Percentiles rank a stretch among this genome's conserved stretches.
These are phyloP conservation scores for Drosophila kohkoa DNA, from an alignment of 1,140 invertebrate species.

Conservation along the genomic window DNA sequence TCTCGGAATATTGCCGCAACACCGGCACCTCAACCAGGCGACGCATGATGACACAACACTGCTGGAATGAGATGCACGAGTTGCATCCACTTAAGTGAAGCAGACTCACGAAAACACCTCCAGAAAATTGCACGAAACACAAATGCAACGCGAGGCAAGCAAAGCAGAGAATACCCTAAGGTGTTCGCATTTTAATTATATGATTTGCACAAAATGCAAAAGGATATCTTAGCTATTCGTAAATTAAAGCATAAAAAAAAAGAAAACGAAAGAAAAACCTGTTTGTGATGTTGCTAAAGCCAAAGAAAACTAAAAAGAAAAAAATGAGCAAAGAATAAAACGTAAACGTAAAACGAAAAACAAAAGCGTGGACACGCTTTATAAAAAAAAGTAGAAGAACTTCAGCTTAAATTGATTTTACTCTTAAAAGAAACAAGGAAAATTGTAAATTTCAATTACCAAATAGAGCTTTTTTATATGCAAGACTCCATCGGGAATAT, in stretches of 20 bases:
- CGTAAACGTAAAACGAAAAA: slow-evolving; percentile 1
- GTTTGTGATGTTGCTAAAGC: slow-evolving; percentile 44
- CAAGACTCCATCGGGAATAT: not conserved
- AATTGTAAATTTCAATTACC: not conserved
- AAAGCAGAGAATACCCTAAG: slow-evolving; percentile 4
- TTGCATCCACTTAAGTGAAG: slow-evolving; percentile 80
- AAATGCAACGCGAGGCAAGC: not conserved
- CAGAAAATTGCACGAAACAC: not conserved
- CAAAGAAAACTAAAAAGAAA: slow-evolving; percentile 3
- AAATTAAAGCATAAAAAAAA: not conserved
- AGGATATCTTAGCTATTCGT: slow-evolving; percentile 9
- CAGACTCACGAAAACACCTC: not conserved
- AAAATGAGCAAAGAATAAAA: too few species aligned
- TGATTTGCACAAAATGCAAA: slow-evolving; percentile 8
- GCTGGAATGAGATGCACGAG: slow-evolving; percentile 86
- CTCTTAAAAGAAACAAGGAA: not conserved
- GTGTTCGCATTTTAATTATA: slow-evolving; percentile 19
- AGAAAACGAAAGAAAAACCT: slow-evolving; percentile 21
- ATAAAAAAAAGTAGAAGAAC: not conserved
- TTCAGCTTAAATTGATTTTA: not conserved
- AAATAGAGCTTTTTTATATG: not conserved
- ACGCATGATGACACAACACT: slow-evolving; percentile 84
- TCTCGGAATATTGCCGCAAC: slow-evolving; percentile 85
- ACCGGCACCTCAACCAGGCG: slow-evolving; percentile 80
- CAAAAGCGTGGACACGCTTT: not conserved